Conservation (phyloP, 2,888 invertebrate genomes). For the Agonopterix arenella region DNA sequence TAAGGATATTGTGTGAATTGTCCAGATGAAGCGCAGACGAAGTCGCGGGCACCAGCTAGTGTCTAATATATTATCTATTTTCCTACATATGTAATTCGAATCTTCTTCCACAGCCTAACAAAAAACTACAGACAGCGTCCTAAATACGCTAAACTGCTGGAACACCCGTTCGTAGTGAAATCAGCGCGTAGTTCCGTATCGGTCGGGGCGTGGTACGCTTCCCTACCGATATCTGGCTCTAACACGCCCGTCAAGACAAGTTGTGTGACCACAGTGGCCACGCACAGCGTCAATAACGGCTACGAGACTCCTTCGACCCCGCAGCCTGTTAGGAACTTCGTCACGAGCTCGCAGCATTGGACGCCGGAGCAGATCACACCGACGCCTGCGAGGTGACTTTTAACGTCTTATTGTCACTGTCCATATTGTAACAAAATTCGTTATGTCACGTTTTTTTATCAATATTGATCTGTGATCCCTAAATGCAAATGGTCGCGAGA, state of each 20-base stretch:
- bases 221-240: slow-evolving; percentile 60
- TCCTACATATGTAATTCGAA: not conserved
- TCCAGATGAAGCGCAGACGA: too few relatives aligned
- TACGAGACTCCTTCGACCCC: slow-evolving; percentile 44
- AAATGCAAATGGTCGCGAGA: too few relatives aligned
- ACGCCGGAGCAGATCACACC: slow-evolving; percentile 61
- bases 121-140: slow-evolving; percentile 96
- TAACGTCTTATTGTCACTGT: too few relatives aligned
- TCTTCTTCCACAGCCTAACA: slow-evolving; percentile 81
- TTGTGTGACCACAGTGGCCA: slow-evolving; percentile 9
- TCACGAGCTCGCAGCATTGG: slow-evolving; percentile 52
- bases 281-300: slow-evolving; percentile 1
- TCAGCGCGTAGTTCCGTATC: slow-evolving; percentile 83
- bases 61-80: too few relatives aligned
- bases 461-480: too few relatives aligned
- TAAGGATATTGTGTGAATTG: too few relatives aligned
- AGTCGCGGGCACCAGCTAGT: too few relatives aligned
- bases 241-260: slow-evolving; percentile 15
- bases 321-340: slow-evolving; percentile 61
- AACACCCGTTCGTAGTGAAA: slow-evolving; percentile 90
- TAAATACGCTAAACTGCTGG: slow-evolving; percentile 93
- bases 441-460: too few relatives aligned
- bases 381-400: slow-evolving; percentile 43
- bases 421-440: too few relatives aligned
- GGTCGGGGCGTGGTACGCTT: slow-evolving; percentile 90